Evolutionary conservation across 2,888 invertebrate species (phyloP), one percentile per base, ranked within the genome.

Genomic region (Tortrix viridana): DNA sequence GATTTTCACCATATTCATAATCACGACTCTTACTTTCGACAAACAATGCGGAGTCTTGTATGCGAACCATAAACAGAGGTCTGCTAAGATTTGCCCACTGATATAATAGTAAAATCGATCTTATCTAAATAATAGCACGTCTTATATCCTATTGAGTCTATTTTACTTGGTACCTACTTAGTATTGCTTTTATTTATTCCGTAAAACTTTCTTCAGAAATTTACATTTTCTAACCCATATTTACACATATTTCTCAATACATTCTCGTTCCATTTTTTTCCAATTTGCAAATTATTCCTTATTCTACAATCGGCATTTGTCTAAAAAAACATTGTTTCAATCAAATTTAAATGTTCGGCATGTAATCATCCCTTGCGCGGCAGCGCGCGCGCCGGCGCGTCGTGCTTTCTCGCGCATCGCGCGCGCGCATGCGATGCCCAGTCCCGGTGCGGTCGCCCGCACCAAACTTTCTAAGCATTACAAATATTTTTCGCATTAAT

Each of bases 391-490:
- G 76, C 72, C 68, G 70, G 57, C 65, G 70, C 80, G 82, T 85
- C 85, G 84, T 89, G 91, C 91, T 91, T 91, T 91, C 92, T 90
- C 86, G 90, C 84, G 86, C 88, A 84, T 84, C 88, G 87, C 88
- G 88, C 88, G 86, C 32, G 12, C 81, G 87, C 90, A 89, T 90
- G 91, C 90, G 82, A 89, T 86, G 87, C 86, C 84, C 82, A 85
- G 87, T 88, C 86, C 88, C 85, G 80, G 78, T 63, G 63, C 63
- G 44, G 32, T 84, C 75, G 82, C 79, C 82, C 80, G 81, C 79
- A 81, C 84, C 79, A 82, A 89, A 92, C 92, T 92, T 92, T 92
- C 92, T 91, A 92, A 88, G 88, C 88, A 90, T 66, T 68, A 88
- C 85, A 88, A 91, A 89, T 90, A 89, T 85, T 85, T 86, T 88